Evolutionary conservation across 2,888 invertebrate genomes (phyloP).

Genomic region (Drosophila borealis): DNA sequence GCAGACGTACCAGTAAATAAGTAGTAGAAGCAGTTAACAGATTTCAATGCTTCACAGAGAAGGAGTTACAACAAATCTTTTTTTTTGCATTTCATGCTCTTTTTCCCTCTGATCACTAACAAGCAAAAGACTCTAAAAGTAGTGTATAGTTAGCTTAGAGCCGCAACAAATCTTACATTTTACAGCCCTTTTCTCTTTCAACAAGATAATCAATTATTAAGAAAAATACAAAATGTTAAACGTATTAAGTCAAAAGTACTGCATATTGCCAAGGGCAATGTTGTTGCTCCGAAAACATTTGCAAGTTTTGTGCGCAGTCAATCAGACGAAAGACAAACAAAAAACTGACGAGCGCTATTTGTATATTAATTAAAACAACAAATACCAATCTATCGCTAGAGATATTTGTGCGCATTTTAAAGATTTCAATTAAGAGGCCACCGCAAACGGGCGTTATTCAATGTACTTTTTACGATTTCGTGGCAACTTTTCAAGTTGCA

Average conservation of each 20-base stretch:
- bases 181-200: neutral
- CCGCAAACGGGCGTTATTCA: slow-evolving; percentile 16
- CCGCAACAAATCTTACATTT: too few species aligned
- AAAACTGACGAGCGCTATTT: neutral
- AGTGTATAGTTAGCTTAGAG: too few species aligned
- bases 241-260: neutral
- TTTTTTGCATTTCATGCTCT: too few species aligned
- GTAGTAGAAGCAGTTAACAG: too few species aligned
- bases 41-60: too few species aligned
- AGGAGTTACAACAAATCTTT: too few species aligned
- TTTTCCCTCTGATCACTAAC: too few species aligned
- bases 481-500: slow-evolving; percentile 17
- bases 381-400: neutral
- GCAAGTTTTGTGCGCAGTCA: slow-evolving; percentile 9
- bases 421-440: neutral
- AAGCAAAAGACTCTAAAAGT: too few species aligned
- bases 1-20: too few species aligned
- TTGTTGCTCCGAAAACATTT: neutral
- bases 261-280: neutral
- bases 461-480: slow-evolving; percentile 39
- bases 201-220: neutral
- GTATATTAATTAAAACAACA: neutral
- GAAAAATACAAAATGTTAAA: neutral
- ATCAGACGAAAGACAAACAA: slow-evolving; percentile 20
- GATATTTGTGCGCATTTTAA: neutral